phyloP scores from a whole-genome alignment of 2,888 invertebrate species.

The Volucella bombylans region DNA sequence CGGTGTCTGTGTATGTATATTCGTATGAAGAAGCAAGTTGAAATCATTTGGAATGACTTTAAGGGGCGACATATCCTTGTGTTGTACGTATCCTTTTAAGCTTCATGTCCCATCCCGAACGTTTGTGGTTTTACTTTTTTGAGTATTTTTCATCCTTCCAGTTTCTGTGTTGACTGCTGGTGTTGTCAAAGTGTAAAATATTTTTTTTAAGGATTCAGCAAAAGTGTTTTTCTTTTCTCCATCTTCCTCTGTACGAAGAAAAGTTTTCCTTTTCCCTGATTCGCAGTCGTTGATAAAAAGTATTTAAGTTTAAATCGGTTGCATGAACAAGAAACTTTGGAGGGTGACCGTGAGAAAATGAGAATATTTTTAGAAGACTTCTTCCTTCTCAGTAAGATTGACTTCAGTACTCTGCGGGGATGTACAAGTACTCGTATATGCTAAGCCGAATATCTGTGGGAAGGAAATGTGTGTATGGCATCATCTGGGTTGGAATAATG shows the following conservation, averaged over 20 bases:
- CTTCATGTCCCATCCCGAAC: constrained; percentile 31
- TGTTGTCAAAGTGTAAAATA: constrained; percentile 56
- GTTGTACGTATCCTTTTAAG: constrained; percentile 19
- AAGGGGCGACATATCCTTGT: constrained; percentile 3
- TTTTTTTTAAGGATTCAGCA: constrained; percentile 21
- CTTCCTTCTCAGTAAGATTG: not conserved
- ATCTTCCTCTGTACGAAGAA: constrained; percentile 44
- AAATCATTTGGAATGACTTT: too few relatives aligned
- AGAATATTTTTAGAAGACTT: constrained; percentile 8
- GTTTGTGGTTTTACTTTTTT: constrained; percentile 53
- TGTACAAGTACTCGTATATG: not conserved
- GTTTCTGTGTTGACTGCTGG: constrained; percentile 23
- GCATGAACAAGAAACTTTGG: constrained; percentile 37
- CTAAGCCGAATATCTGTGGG: constrained; percentile 29
- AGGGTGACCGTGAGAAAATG: constrained; percentile 17
- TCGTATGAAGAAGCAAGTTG: too few relatives aligned
- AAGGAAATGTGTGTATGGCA: constrained; percentile 34
- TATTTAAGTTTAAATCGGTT: constrained; percentile 68
- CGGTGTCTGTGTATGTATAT: too few relatives aligned
- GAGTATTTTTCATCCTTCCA: not conserved
- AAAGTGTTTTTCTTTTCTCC: constrained; percentile 39
- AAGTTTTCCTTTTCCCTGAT: constrained; percentile 44
- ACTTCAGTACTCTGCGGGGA: not conserved
- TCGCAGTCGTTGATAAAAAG: constrained; percentile 47
- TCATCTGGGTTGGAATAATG: constrained; percentile 57